phyloP scores from a whole-genome alignment of 1,140 invertebrate genomes.

The Apis florea region DNA sequence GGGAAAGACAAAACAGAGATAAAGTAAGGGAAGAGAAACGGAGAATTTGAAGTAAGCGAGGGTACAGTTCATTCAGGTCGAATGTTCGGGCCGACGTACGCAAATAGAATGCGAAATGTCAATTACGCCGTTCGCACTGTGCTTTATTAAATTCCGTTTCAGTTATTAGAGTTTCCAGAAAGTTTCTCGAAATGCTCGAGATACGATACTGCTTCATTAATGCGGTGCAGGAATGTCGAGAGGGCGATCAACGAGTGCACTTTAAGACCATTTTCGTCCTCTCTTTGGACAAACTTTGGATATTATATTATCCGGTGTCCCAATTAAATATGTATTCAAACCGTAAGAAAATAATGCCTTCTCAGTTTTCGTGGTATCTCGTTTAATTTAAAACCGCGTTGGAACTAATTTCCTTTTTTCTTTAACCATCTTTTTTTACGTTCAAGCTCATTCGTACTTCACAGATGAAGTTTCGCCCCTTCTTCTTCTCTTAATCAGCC shows the following conservation, averaged over 20 bases:
- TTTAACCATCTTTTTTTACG: background rate
- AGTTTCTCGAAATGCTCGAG: conserved; percentile 32
- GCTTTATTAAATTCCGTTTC: conserved; percentile 48
- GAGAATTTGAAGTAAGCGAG: background rate
- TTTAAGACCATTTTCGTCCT: conserved; percentile 38
- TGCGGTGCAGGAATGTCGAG: conserved; percentile 11
- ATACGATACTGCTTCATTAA: conserved; percentile 44
- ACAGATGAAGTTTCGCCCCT: no score
- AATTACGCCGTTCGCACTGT: conserved; percentile 34
- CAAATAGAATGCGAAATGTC: conserved; percentile 50
- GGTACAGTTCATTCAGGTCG: conserved; percentile 20
- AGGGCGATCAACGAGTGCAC: conserved; percentile 24
- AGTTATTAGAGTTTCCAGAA: conserved; percentile 43
- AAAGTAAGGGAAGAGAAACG: background rate
- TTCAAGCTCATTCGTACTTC: background rate
- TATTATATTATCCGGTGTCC: conserved; percentile 25
- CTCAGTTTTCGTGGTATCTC: background rate
- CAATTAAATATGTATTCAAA: conserved; percentile 12
- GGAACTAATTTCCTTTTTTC: background rate
- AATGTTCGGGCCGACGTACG: conserved; percentile 32
- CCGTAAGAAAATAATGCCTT: background rate
- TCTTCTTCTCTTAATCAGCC: no score
- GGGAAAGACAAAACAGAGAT: background rate
- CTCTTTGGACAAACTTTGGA: conserved; percentile 32
- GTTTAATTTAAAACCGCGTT: background rate